Evolutionary conservation across 2,888 invertebrate species (phyloP).

Genomic region (Osmoderma eremita): DNA sequence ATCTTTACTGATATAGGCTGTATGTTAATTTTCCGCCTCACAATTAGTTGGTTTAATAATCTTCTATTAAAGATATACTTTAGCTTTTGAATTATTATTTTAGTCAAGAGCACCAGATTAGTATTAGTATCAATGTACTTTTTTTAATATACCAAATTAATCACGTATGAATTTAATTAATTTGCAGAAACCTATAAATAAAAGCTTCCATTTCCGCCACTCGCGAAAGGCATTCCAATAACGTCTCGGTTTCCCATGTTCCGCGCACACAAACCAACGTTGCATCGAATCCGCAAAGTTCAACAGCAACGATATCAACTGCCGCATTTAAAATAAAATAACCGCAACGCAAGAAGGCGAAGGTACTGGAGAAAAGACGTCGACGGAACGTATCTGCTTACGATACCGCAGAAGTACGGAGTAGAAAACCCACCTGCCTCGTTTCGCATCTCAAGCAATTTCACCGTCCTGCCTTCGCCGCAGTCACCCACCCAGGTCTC

Average conservation of each 20-base stretch:
- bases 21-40: too few relatives aligned
- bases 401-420: constrained; percentile 1
- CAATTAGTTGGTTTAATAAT: too few relatives aligned
- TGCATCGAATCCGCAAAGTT: constrained; percentile 24
- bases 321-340: constrained; percentile 35
- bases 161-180: not conserved
- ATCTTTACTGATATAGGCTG: too few relatives aligned
- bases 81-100: too few relatives aligned
- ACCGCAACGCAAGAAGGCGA: constrained; percentile 22
- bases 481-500: constrained; percentile 25
- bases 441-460: constrained; percentile 35
- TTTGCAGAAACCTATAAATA: constrained; percentile 2
- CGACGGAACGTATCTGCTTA: constrained; percentile 9
- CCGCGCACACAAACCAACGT: not conserved
- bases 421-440: constrained; percentile 27
- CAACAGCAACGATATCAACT: constrained; percentile 16
- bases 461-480: constrained; percentile 25
- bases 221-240: constrained; percentile 1
- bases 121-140: too few relatives aligned
- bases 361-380: constrained; percentile 27
- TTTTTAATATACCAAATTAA: too few relatives aligned
- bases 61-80: too few relatives aligned
- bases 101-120: too few relatives aligned
- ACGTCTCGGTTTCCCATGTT: not conserved
- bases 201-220: not conserved